These are phyloP conservation scores for Prionchulus punctatus DNA, from an alignment of 2,888 invertebrate genomes.

Conservation along the genomic window DNA sequence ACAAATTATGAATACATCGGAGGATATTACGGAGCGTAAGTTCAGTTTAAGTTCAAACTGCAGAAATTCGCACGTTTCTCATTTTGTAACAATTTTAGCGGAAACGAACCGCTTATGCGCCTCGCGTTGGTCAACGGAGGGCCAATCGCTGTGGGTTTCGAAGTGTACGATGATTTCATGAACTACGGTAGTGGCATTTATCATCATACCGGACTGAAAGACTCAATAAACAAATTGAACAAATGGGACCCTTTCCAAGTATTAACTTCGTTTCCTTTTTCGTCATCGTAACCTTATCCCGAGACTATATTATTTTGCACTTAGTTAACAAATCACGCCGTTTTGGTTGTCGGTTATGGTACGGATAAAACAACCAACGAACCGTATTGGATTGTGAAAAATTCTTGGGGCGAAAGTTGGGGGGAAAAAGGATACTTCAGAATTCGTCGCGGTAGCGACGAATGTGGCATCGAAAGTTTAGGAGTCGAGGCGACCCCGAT, in stretches of 20 bases:
- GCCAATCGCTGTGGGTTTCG: conserved; percentile 38
- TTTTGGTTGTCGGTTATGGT: conserved; percentile 40
- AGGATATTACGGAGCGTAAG: conserved; percentile 38
- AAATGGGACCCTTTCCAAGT: conserved; percentile 37
- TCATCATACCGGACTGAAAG: conserved; percentile 31
- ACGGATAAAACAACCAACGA: conserved; percentile 27
- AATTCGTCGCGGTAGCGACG: conserved; percentile 28
- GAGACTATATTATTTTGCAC: too few species aligned
- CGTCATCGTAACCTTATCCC: too few species aligned
- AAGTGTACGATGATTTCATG: conserved; percentile 37
- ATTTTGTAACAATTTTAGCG: conserved; percentile 22
- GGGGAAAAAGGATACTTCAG: conserved; percentile 28
- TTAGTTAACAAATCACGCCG: conserved; percentile 39
- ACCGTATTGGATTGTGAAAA: conserved; percentile 36
- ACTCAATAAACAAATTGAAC: conserved; percentile 9
- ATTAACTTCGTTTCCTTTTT: too few species aligned
- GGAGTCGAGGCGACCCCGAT: conserved; percentile 26
- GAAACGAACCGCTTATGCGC: conserved; percentile 38
- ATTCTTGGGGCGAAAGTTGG: conserved; percentile 31
- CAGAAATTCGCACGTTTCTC: neutral
- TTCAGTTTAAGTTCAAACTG: neutral
- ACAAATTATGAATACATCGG: conserved; percentile 40
- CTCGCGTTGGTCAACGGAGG: conserved; percentile 36
- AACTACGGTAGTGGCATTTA: conserved; percentile 37
- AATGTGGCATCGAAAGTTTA: conserved; percentile 34